These are phyloP conservation scores for Chymomyza procnemis DNA, from an alignment of 2,888 invertebrate genomes.

Conservation along the genomic window DNA sequence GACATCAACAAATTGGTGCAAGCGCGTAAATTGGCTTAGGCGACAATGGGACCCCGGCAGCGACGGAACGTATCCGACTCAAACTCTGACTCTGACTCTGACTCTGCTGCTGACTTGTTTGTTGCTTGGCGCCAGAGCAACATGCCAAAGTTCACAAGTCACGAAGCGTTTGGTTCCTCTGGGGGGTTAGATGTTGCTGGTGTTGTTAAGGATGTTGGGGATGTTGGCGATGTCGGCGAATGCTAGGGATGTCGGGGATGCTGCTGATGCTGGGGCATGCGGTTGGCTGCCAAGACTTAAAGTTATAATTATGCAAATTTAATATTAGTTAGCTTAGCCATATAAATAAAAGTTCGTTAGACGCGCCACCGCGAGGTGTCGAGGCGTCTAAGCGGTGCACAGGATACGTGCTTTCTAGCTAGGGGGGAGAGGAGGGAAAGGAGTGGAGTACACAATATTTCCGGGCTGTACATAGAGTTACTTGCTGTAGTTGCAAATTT, in stretches of 20 bases:
- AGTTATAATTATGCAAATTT: slow-evolving; percentile 67
- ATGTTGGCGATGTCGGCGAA: neutral
- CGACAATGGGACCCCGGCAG: neutral
- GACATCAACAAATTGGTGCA: slow-evolving; percentile 92
- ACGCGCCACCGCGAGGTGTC: slow-evolving; percentile 14
- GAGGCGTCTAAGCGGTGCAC: neutral
- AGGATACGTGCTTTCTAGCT: slow-evolving; percentile 16
- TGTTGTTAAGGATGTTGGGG: neutral
- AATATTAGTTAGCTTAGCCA: slow-evolving; percentile 57
- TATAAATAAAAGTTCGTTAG: slow-evolving; percentile 32
- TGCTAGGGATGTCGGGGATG: neutral
- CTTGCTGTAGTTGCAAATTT: slow-evolving; percentile 50
- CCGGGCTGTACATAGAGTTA: slow-evolving; percentile 54
- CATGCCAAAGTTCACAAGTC: slow-evolving; percentile 44
- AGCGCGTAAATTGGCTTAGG: slow-evolving; percentile 82
- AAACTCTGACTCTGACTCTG: no score
- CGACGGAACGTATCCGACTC: no score
- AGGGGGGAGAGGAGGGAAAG: no score
- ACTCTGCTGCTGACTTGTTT: neutral
- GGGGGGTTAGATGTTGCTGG: neutral
- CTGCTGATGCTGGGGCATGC: neutral
- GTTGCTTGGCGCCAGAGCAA: neutral
- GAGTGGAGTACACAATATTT: slow-evolving; percentile 41
- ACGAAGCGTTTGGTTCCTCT: slow-evolving; percentile 21
- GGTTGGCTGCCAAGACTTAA: slow-evolving; percentile 16